Evolutionary conservation across 2,113 vertebrate species (phyloP), one percentile per base, ranked within the genome.

Genomic region (Plectropomus leopardus): DNA sequence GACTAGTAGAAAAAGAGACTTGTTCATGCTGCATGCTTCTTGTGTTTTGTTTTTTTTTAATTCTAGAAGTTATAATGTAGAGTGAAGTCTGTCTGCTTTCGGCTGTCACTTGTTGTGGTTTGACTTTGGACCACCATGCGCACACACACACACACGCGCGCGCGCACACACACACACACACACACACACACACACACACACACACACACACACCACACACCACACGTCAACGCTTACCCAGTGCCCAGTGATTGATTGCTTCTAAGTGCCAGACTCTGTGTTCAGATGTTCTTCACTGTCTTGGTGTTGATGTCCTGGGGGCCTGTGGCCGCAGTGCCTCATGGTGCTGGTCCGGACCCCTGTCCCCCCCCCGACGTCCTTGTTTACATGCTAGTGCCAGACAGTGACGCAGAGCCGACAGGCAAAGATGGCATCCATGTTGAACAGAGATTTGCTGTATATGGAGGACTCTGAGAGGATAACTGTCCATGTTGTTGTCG

Each of bases 331-430:
- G 14, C 60, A 42, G 47, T 51, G 61, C 55, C 47, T 75, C 21
- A 2, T n/a, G 16, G 19, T 80, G 45, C 76, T 36, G 36, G 54
- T 86, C 54, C 32, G 48, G 78, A 83, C 75, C 78, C 82, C 4
- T 53, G 74, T 57, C 47, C 3, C 24, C 51, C 60, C 36, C 26
- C 14, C 5, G 63, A 76, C 28, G 72, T 88, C 82, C 89, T 86
- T 90, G 92, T 90, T 90, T 91, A 94, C 28, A 54, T 15, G 67
- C 75, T 72, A 40, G 45, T 32, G 11, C 15, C 53, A 89, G 86
- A 82, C 84, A 79, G 82, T 89, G 89, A 91, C 80, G 76, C 87
- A 88, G 88, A 88, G 77, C 78, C 69, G 58, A 86, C 78, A 72
- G 21, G 64, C 58, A 76, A 85, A 60, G 68, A 83, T 80, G 59